Conservation (phyloP, 1,140 invertebrate genomes). For the Meloidogyne chitwoodi region DNA sequence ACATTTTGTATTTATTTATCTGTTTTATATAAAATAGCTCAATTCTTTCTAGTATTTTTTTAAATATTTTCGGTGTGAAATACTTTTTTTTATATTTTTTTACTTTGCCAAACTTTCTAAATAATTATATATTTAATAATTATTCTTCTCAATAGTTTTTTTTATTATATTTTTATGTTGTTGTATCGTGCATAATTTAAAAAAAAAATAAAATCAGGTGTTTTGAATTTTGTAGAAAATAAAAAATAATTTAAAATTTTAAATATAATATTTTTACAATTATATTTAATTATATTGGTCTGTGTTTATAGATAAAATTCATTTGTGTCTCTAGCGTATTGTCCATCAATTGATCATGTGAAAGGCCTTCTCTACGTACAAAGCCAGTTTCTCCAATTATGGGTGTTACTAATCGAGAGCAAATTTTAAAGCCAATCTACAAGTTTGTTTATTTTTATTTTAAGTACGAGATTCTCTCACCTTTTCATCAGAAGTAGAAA, state of each 20-base stretch:
- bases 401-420: conserved; percentile 30
- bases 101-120: too few relatives aligned
- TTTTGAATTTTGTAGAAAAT: not conserved
- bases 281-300: not conserved
- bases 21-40: too few relatives aligned
- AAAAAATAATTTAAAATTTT: too few relatives aligned
- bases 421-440: conserved; percentile 41
- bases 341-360: conserved; percentile 43
- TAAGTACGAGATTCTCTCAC: conserved; percentile 21
- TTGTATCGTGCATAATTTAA: not conserved
- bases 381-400: conserved; percentile 41
- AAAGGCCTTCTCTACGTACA: conserved; percentile 28
- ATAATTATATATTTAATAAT: too few relatives aligned
- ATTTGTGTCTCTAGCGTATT: conserved; percentile 47
- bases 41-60: too few relatives aligned
- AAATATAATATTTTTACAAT: too few relatives aligned
- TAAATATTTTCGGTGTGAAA: too few relatives aligned
- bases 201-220: not conserved
- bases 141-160: too few relatives aligned
- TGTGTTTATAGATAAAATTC: conserved; percentile 37
- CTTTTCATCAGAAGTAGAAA: conserved; percentile 40
- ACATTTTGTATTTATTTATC: too few relatives aligned
- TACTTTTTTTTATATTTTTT: too few relatives aligned
- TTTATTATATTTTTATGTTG: not conserved
- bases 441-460: not conserved